Conservation (phyloP, 2,113 vertebrate genomes). For the Cryptomyrus ogoouensis region DNA sequence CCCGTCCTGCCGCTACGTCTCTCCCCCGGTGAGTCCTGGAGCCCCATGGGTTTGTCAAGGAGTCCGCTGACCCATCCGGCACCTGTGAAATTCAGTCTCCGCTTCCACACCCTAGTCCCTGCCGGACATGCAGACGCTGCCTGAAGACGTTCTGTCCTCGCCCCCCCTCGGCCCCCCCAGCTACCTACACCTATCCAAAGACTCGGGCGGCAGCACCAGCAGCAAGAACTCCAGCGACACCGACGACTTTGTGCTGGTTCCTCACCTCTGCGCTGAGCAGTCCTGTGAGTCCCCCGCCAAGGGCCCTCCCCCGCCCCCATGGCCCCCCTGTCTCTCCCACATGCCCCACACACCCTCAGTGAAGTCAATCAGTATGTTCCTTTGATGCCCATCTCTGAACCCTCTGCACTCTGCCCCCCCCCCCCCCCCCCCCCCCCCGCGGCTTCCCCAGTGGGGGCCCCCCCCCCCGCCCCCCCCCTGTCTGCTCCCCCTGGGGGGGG, state of each 20-base stretch:
- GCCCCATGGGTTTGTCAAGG: too few relatives aligned
- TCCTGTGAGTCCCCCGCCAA: conserved; percentile 61
- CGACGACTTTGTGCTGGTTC: conserved; percentile 94
- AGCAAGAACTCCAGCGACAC: conserved; percentile 91
- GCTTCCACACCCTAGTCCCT: conserved; percentile 69
- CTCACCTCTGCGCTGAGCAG: conserved; percentile 83
- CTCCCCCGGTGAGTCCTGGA: conserved; percentile 79
- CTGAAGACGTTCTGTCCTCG: conserved; percentile 83
- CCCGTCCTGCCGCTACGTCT: conserved; percentile 82
- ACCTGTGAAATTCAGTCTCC: background rate
- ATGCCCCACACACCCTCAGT: background rate
- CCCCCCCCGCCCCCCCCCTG: too few relatives aligned
- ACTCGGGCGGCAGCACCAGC: conserved; percentile 89
- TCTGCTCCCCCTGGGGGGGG: too few relatives aligned
- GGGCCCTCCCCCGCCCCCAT: background rate
- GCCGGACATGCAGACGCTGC: conserved; percentile 89
- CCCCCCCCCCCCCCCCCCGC: conserved; percentile 8
- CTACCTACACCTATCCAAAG: conserved; percentile 92
- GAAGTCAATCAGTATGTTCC: background rate
- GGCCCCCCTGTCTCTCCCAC: background rate
- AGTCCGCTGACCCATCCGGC: background rate
- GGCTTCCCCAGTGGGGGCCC: too few relatives aligned
- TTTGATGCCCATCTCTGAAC: background rate
- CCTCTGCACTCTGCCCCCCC: background rate
- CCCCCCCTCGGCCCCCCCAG: conserved; percentile 86